Base-by-base conservation (phyloP, 1,140 invertebrate species). In the Aporrectodea caliginosa region DNA sequence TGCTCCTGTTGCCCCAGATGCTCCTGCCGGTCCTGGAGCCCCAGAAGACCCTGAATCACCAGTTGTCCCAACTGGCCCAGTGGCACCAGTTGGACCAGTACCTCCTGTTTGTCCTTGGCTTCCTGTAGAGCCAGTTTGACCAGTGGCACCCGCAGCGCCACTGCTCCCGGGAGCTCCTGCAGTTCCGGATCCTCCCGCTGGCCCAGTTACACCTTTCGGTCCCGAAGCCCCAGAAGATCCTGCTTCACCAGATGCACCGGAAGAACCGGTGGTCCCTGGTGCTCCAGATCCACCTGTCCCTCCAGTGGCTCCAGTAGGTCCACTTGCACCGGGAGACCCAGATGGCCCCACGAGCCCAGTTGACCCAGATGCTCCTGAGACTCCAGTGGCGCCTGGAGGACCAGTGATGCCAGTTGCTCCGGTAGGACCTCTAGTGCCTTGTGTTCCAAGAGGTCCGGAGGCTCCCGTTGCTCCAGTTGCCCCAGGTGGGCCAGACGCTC, bases 241-340 rank as follows among this genome's bases (percentile, higher is more conserved):
- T 16, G 34, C n/a, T 22, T n/a, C 27, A 16, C 74, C 74, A 75
- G 34, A 29, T 22, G 75, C 35, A 76, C 75, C 75, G 14, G 75
- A 35, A 30, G 43, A 76, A 16, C 75, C 75, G 16, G 33, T 76
- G 33, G 33, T 22, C 22, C 75, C 75, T 58, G 35, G 14, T 27
- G 22, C n/a, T 35, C 75, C 75, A 35, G 31, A 16, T 35, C n/a
- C 33, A 34, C 80, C 80, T n/a, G 69, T 27, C 31, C 16, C 30
- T 33, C 80, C 80, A 78, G 35, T 78, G 22, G 16, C 16, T 72
- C 80, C 80, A 78, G 35, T 29, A 16, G 2, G 14, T 43, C 78
- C 78, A 79, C 70, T 76, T 43, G 35, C 35, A 75, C 78, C 78
- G 31, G 71, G 35, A 34, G 43, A 6, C 22, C 78, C 78, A 30